Evolutionary conservation across 2,888 invertebrate genomes (phyloP), one percentile per base, ranked within the genome.

Genomic region (Lasioglossum marginatum): DNA sequence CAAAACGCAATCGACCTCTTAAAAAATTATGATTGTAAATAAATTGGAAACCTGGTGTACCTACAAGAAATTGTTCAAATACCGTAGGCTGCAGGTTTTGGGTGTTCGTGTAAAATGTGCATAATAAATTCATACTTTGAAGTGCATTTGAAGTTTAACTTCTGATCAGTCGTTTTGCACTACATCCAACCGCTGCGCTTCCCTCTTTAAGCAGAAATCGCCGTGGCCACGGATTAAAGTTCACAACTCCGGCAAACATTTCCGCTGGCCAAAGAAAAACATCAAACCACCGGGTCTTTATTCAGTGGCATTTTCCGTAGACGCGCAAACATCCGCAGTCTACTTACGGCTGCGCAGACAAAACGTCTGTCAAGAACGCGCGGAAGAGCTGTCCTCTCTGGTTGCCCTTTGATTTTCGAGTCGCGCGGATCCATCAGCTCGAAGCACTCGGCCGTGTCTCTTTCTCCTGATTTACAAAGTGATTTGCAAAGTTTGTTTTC

Each of bases 361-460:
- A 63, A 27, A 63, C 63, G 63, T 63, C 19, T 63, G 31, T 63
- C 63, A 63, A 8, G 63, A 63, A 57, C 57, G 57, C 57, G n/a
- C n/a, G 57, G 57, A 63, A 63, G 63, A 63, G 63, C 31, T 74
- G 52, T 57, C 63, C 57, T 48, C 60, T 37, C 45, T 31, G 63
- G 63, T 63, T 16, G 63, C 63, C 14, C 63, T n/a, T 31, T 71
- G 72, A 75, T 83, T 79, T 79, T 79, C 82, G 78, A 73, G 37
- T 57, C 52, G n/a, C 57, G 71, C n/a, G 37, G 77, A 52, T 52
- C 52, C 70, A 70, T 37, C 68, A 68, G 37, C 23, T 34, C 37
- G 37, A n/a, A 70, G 70, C 37, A 40, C 37, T 37, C 37, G 37
- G 12, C 40, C 40, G 70, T 70, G n/a, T 40, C 37, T 68, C 70